A percentile compares a stretch with the other conserved stretches of the same genome.
Evolutionary conservation across 2,797 vertebrate genomes (phyloP).

Genomic region (Malacoctenus gilli): DNA sequence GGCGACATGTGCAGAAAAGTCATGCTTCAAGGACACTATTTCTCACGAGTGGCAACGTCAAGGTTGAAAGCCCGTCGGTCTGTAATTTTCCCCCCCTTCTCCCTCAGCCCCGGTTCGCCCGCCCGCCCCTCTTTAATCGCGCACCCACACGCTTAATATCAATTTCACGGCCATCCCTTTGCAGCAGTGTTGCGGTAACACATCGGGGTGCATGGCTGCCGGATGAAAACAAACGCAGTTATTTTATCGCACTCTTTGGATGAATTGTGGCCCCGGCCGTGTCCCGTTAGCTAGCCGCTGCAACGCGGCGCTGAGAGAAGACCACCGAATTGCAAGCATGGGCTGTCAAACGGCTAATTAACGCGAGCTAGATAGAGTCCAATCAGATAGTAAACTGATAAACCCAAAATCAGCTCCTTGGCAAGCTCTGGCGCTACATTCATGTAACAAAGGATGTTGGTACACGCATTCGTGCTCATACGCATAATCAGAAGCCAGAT

Average conservation of each 20-base stretch:
- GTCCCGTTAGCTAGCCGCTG: slow-evolving; percentile 25
- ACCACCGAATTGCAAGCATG: slow-evolving; percentile 55
- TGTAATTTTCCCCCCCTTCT: slow-evolving; percentile 46
- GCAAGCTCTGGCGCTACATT: slow-evolving; percentile 15
- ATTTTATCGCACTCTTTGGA: slow-evolving; percentile 1
- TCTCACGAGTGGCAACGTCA: slow-evolving; percentile 68
- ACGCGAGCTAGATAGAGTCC: slow-evolving; percentile 43
- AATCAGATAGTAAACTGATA: slow-evolving; percentile 25
- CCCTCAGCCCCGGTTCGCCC: slow-evolving; percentile 45
- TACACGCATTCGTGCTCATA: background rate
- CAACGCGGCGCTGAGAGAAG: too few relatives aligned
- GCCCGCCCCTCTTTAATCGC: slow-evolving; percentile 54
- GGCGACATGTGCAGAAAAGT: slow-evolving; percentile 59
- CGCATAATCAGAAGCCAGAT: background rate
- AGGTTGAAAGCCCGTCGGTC: slow-evolving; percentile 74
- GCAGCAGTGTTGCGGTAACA: slow-evolving; percentile 68
- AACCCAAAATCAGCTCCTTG: slow-evolving; percentile 38
- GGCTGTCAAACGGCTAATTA: slow-evolving; percentile 70
- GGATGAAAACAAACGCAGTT: slow-evolving; percentile 28
- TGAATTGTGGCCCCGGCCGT: background rate
- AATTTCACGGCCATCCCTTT: slow-evolving; percentile 59
- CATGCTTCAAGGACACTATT: slow-evolving; percentile 76
- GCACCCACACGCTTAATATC: slow-evolving; percentile 62
- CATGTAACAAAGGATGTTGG: slow-evolving; percentile 5
- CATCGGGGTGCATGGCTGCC: slow-evolving; percentile 13